Evolutionary conservation across 2,888 invertebrate genomes (phyloP).

Genomic region (Periphyllus acericola): DNA sequence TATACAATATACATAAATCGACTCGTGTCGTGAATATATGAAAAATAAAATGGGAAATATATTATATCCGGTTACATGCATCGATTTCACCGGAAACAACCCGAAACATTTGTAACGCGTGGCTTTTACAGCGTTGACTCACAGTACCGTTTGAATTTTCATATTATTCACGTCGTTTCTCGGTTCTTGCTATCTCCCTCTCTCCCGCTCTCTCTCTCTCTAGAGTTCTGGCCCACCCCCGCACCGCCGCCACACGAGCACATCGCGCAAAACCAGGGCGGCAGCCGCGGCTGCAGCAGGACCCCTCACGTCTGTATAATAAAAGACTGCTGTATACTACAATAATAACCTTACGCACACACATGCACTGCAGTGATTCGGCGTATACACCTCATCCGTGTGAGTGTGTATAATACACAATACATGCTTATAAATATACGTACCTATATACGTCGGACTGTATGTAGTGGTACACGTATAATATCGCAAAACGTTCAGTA

Average conservation of each 20-base stretch:
- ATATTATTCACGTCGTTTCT: slow-evolving; percentile 35
- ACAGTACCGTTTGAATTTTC: slow-evolving; percentile 18
- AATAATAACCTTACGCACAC: neutral
- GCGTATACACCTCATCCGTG: neutral
- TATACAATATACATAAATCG: no score
- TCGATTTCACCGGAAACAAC: slow-evolving; percentile 2
- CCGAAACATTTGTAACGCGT: slow-evolving; percentile 38
- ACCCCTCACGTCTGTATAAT: neutral
- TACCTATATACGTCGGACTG: no score
- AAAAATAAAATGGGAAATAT: slow-evolving; percentile 6
- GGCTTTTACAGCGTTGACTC: slow-evolving; percentile 2
- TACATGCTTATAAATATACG: no score
- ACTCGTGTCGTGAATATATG: neutral
- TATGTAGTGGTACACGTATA: neutral
- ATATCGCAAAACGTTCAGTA: neutral
- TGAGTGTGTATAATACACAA: neutral
- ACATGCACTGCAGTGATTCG: neutral
- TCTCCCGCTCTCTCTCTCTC: neutral
- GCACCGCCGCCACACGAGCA: neutral
- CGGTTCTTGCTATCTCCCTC: neutral
- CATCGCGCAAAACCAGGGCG: neutral
- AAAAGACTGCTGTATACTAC: neutral
- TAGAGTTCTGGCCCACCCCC: no score
- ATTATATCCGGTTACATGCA: neutral
- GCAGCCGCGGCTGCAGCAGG: neutral